These are phyloP conservation scores for Gonocerus acuteangulatus DNA, from an alignment of 2,888 invertebrate species.

Conservation along the genomic window DNA sequence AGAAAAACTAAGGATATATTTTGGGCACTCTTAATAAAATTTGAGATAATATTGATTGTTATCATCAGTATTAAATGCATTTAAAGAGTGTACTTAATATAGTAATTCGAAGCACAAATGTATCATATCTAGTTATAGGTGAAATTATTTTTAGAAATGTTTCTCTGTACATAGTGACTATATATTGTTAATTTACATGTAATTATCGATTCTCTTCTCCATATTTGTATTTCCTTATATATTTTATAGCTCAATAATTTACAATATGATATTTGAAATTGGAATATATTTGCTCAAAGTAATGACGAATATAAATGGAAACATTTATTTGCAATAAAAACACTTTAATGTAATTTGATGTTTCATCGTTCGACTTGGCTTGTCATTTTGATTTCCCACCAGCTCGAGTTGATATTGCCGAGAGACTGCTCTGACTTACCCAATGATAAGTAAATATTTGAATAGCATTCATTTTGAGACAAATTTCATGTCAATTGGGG, in stretches of 20 bases:
- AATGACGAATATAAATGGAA: background rate
- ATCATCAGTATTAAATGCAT: constrained; percentile 15
- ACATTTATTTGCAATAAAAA: constrained; percentile 18
- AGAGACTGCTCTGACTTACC: constrained; percentile 18
- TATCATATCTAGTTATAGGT: constrained; percentile 21
- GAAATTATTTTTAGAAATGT: constrained; percentile 15
- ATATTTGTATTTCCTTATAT: constrained; percentile 4
- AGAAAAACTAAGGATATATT: too few relatives aligned
- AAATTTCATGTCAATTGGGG: constrained; percentile 18
- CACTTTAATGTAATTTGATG: background rate
- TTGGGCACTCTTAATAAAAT: background rate
- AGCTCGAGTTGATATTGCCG: background rate
- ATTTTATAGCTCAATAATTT: constrained; percentile 22
- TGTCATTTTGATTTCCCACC: background rate
- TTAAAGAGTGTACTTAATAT: constrained; percentile 13
- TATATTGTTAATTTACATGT: constrained; percentile 10
- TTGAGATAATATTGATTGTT: constrained; percentile 7
- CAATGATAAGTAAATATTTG: constrained; percentile 11
- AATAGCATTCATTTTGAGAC: background rate
- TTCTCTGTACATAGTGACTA: constrained; percentile 13
- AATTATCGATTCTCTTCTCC: constrained; percentile 1
- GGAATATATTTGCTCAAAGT: constrained; percentile 20
- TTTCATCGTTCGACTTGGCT: background rate
- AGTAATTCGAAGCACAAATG: constrained; percentile 23
- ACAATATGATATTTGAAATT: constrained; percentile 11